These are phyloP conservation scores for Gonatopus flavifemur DNA, from an alignment of 1,140 invertebrate genomes.

Conservation along the genomic window DNA sequence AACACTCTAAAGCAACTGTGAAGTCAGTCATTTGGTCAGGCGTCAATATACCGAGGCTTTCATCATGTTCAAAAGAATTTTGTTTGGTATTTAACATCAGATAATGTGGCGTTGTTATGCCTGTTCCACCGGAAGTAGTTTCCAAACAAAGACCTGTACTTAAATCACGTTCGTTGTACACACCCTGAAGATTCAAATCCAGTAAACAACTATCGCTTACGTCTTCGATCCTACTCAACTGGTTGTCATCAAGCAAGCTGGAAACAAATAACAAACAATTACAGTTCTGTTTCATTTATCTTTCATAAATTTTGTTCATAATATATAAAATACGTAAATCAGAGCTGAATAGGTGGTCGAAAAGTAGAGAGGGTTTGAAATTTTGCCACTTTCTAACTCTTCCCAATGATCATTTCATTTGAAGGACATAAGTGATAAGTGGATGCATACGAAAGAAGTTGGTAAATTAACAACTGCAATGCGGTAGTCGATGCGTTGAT, in stretches of 20 bases:
- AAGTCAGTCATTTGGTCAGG: constrained; percentile 84
- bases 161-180: constrained; percentile 39
- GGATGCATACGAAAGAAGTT: too few species aligned
- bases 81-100: constrained; percentile 68
- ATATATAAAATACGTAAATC: too few species aligned
- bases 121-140: constrained; percentile 51
- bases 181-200: constrained; percentile 28
- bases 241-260: constrained; percentile 34
- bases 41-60: constrained; percentile 80
- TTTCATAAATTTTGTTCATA: background rate
- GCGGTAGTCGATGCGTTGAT: too few species aligned
- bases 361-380: too few species aligned
- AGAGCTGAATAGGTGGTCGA: too few species aligned
- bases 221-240: constrained; percentile 42
- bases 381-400: too few species aligned
- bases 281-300: background rate
- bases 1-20: constrained; percentile 60
- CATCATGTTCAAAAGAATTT: constrained; percentile 74
- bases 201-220: constrained; percentile 35
- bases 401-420: too few species aligned
- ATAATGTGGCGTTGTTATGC: constrained; percentile 40
- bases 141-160: too few species aligned
- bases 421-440: too few species aligned
- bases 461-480: too few species aligned
- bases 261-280: background rate